Evolutionary conservation across 2,113 vertebrate species (phyloP).

Genomic region (Taxidea taxus): DNA sequence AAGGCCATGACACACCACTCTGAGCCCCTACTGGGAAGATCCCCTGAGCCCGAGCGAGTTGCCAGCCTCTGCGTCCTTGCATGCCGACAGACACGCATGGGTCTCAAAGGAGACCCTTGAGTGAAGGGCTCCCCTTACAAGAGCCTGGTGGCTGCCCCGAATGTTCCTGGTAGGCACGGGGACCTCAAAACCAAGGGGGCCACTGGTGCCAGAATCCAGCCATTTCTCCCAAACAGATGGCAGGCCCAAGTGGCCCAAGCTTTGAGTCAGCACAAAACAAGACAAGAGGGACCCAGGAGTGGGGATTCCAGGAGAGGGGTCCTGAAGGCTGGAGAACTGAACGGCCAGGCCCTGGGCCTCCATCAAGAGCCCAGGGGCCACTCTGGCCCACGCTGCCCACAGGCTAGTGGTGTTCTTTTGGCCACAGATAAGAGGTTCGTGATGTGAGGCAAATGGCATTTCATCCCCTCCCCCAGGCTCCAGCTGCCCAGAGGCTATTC

Average conservation of each 20-base stretch:
- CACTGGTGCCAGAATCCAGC: constrained; percentile 2
- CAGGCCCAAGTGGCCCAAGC: constrained; percentile 35
- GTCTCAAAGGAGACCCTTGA: neutral
- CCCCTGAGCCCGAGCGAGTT: rapidly evolving
- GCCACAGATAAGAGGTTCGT: constrained; percentile 33
- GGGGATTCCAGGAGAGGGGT: neutral
- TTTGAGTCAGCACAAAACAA: constrained; percentile 43
- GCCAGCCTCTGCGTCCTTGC: neutral
- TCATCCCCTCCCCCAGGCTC: neutral
- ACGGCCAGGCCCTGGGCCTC: neutral
- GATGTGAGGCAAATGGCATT: neutral
- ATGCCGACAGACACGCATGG: rapidly evolving
- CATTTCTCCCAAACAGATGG: neutral
- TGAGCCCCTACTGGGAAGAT: rapidly evolving
- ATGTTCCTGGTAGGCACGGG: neutral
- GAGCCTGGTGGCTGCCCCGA: neutral
- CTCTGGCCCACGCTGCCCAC: neutral
- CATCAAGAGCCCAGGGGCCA: neutral
- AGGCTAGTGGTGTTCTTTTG: neutral
- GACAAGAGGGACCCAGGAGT: neutral
- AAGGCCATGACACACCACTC: neutral
- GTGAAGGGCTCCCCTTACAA: neutral
- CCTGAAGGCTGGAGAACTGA: neutral
- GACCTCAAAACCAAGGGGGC: constrained; percentile 24
- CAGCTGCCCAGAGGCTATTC: neutral